Evolutionary conservation across 1,140 invertebrate species (phyloP), one percentile per base, ranked within the genome.

Genomic region (Branchinecta lynchi): DNA sequence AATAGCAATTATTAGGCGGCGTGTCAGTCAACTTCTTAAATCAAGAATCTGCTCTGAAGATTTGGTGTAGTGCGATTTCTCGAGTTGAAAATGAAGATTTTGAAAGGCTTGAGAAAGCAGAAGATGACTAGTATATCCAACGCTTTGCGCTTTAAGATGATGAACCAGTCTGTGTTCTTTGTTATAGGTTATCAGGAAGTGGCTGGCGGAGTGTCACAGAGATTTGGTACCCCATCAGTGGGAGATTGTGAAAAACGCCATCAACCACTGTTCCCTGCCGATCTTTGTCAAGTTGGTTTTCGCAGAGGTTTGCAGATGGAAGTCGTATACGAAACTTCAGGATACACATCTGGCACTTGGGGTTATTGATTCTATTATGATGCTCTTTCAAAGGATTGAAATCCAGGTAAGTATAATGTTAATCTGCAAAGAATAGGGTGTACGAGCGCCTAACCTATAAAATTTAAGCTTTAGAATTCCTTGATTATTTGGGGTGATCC

Each of bases 221-320:
- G 92, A 94, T 76, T 78, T 96, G 2, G 90, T 87, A 74, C 89
- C 93, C 79, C 89, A 94, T 77, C 96, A 98, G 77, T 97, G 93
- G 93, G 83, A 89, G 67, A 79, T 98, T 10, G 95, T 98, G 0
- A 88, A 90, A 32, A 96, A 96, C 76, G 93, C 82, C 7, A 78
- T 72, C 17, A 65, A 45, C n/a, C 69, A 69, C 10, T 99, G 96
- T 77, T 97, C 93, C 7, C 79, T 98, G 66, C 96, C 96, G 0
- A 93, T 99, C 46, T 98, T 97, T 76, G 92, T 98, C 0, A 98
- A 98, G 80, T 80, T 99, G 20, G 93, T 98, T 0, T 95, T 94
- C 80, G 93, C 93, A 9, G 93, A 98, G 80, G 92, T 97, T 10
- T 95, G 92, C 76, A 82, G 93, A 69, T 98, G 96, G 96, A 86